Evolutionary conservation across 2,113 vertebrate species (phyloP).

Genomic region (Ammodytes dubius): DNA sequence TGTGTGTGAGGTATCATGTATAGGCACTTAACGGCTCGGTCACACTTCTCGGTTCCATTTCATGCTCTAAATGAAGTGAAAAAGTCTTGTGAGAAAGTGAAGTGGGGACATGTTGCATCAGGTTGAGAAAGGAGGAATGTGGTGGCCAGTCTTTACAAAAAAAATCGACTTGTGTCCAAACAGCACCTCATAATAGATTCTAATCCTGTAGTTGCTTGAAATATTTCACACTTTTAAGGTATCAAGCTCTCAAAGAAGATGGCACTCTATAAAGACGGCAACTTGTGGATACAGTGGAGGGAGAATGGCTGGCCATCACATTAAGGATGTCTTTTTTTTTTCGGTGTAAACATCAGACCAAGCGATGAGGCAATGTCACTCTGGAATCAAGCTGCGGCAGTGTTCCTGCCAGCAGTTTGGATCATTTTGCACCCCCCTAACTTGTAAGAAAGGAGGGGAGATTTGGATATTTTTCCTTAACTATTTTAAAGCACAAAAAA

Average conservation of each 20-base stretch:
- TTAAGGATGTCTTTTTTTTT: background rate
- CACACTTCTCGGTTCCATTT: conserved; percentile 40
- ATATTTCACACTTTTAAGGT: background rate
- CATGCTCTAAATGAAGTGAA: conserved; percentile 25
- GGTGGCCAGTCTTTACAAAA: conserved; percentile 14
- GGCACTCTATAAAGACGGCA: background rate
- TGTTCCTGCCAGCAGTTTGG: background rate
- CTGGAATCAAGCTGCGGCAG: background rate
- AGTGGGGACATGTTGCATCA: background rate
- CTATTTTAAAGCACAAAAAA: conserved; percentile 63
- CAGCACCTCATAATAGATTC: conserved; percentile 13
- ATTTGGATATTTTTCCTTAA: background rate
- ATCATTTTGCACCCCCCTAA: background rate
- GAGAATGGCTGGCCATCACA: conserved; percentile 2
- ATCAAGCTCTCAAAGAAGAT: background rate
- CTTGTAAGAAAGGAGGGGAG: background rate
- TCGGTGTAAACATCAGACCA: background rate
- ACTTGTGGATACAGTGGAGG: background rate
- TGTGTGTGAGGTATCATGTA: conserved; percentile 25
- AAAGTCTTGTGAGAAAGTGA: background rate
- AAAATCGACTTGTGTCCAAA: conserved; percentile 12
- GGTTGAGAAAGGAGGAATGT: conserved; percentile 18
- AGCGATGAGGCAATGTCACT: background rate
- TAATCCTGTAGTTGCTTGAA: background rate
- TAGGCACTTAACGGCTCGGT: conserved; percentile 3